Base-by-base conservation (phyloP, 2,888 invertebrate species). In the Atrina japonica region DNA sequence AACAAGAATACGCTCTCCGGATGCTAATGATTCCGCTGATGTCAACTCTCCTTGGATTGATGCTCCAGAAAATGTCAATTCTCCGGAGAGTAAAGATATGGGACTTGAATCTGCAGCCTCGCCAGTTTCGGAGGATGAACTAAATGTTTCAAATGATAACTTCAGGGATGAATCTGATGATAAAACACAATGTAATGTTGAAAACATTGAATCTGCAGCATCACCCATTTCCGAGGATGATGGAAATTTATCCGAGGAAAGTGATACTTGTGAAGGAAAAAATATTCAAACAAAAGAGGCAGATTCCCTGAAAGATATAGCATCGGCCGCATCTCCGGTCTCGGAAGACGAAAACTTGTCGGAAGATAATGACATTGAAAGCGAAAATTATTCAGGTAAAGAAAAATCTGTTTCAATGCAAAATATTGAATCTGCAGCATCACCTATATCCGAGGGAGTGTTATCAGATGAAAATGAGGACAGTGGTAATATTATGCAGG, bases 181-280 rank as follows among this genome's bases (percentile, higher is more conserved):
- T 7, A 35, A 11, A 5, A 35, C 35, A 35, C 35, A 35, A 41
- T n/a, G n/a, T 41, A 40, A 43, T 43, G 40, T 55, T 45, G 29
- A 61, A 45, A 52, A 59, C 43, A 52, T 59, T n/a, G 60, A 67
- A 16, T 60, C 67, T 16, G 60, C 55, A 55, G 61, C 71, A 52
- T 61, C 66, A 5, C 70, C 70, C 18, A 75, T 76, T 11, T 66
- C 76, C 11, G 75, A 75, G 55, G 69, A 56, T 29, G 73, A 73
- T 35, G 35, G 35, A 11, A 35, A 35, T 35, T 35, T 35, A 16
- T 43, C 65, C 3, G 73, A 73, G 30, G 53, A 16, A 11, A 67
- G 68, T n/a, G 68, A 70, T 61, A 58, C 56, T 23, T 66, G 70
- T 7, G 60, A 63, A 52, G 49, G 53, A 40, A 59, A 64, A 25